A percentile compares a stretch with the other conserved stretches of the same genome.
Conservation (phyloP, 2,797 vertebrate genomes). For the Onychomys arenicola region DNA sequence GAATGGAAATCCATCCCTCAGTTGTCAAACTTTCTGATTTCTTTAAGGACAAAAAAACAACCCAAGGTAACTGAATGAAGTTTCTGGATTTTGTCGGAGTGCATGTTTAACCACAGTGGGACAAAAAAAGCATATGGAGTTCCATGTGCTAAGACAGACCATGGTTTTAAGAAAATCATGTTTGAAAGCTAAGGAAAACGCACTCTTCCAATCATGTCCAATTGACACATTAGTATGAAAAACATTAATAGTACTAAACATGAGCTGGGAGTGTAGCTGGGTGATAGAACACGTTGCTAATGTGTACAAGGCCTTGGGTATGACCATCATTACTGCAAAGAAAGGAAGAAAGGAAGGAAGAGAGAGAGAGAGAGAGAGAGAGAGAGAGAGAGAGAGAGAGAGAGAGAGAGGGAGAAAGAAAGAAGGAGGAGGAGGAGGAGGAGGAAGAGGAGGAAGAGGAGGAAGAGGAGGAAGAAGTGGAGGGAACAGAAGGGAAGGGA, state of each 20-base stretch:
- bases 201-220: neutral
- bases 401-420: no score
- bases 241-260: neutral
- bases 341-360: neutral
- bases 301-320: neutral
- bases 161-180: neutral
- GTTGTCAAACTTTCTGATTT: constrained; percentile 3
- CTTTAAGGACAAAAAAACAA: constrained; percentile 37
- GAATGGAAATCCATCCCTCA: constrained; percentile 38
- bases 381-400: no score
- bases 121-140: neutral
- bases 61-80: constrained; percentile 42
- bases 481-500: no score
- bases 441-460: no score
- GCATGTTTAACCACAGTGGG: neutral
- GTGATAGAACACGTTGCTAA: neutral
- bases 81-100: constrained; percentile 50
- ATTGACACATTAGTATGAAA: neutral
- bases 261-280: neutral
- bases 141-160: neutral
- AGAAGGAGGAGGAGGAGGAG: neutral
- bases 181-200: neutral
- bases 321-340: neutral
- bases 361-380: neutral
- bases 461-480: neutral